These are phyloP conservation scores for Acleris laterana DNA, from an alignment of 2,888 invertebrate genomes.

Conservation along the genomic window DNA sequence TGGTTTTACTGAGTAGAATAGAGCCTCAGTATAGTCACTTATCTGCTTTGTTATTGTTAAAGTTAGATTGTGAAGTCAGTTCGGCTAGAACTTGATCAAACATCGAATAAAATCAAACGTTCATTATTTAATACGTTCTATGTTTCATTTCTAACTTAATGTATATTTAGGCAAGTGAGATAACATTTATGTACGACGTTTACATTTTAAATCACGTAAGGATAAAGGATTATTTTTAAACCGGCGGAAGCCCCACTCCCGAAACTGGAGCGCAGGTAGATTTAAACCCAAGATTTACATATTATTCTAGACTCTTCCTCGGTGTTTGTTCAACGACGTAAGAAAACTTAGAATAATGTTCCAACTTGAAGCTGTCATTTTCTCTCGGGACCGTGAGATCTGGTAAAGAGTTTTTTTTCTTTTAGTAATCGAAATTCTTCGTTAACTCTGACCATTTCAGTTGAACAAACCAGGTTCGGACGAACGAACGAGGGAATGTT, in stretches of 20 bases:
- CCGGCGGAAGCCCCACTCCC: background rate
- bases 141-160: no score
- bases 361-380: conserved; percentile 16
- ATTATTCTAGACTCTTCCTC: conserved; percentile 12
- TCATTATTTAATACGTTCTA: no score
- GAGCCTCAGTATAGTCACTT: no score
- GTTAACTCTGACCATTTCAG: background rate
- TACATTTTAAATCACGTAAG: background rate
- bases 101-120: no score
- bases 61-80: no score
- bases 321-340: background rate
- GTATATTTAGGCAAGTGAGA: no score
- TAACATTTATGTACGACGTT: no score
- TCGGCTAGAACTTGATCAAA: no score
- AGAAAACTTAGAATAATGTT: conserved; percentile 13
- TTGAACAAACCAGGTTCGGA: no score
- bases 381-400: background rate
- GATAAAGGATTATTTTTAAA: background rate
- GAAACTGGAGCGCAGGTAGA: background rate
- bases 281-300: conserved; percentile 19
- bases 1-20: no score
- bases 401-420: background rate
- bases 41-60: no score
- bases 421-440: conserved; percentile 5
- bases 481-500: no score